phyloP scores from a whole-genome alignment of 2,888 invertebrate species.

The Microctonus brassicae region DNA sequence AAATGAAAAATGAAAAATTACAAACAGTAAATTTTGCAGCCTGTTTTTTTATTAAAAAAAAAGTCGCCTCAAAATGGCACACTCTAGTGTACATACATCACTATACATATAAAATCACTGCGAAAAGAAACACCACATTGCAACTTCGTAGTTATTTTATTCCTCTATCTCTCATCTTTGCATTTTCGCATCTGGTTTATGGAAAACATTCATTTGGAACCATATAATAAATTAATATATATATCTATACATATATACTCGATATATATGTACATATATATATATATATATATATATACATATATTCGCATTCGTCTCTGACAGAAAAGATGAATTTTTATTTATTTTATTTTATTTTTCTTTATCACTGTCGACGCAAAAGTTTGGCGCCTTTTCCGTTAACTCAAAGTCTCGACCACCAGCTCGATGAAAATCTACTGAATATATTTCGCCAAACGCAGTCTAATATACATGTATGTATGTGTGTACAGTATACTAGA shows the following conservation, averaged over 20 bases:
- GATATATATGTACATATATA: too few relatives aligned
- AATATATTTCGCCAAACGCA: slow-evolving; percentile 32
- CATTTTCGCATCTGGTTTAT: neutral
- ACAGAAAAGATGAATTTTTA: neutral
- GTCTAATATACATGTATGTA: slow-evolving; percentile 21
- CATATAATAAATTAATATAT: slow-evolving; percentile 19
- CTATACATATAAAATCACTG: neutral
- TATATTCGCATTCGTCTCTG: slow-evolving; percentile 30
- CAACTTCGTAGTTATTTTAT: slow-evolving; percentile 1
- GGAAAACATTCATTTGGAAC: neutral
- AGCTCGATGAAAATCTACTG: slow-evolving; percentile 36
- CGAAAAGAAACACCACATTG: slow-evolving; percentile 13
- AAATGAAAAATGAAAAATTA: too few relatives aligned
- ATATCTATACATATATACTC: neutral
- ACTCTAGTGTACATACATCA: too few relatives aligned
- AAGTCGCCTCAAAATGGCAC: too few relatives aligned
- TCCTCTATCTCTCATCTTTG: neutral
- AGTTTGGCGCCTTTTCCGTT: slow-evolving; percentile 36
- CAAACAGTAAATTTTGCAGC: too few relatives aligned
- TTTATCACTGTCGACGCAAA: slow-evolving; percentile 33
- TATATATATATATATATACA: too few relatives aligned
- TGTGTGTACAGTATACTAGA: neutral
- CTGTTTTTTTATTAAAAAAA: too few relatives aligned
- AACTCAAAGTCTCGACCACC: slow-evolving; percentile 8
- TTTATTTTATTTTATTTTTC: slow-evolving; percentile 25